A percentile compares a stretch with the other conserved stretches of the same genome.
Evolutionary conservation across 2,797 vertebrate species (phyloP).

Genomic region (Anas capensis): DNA sequence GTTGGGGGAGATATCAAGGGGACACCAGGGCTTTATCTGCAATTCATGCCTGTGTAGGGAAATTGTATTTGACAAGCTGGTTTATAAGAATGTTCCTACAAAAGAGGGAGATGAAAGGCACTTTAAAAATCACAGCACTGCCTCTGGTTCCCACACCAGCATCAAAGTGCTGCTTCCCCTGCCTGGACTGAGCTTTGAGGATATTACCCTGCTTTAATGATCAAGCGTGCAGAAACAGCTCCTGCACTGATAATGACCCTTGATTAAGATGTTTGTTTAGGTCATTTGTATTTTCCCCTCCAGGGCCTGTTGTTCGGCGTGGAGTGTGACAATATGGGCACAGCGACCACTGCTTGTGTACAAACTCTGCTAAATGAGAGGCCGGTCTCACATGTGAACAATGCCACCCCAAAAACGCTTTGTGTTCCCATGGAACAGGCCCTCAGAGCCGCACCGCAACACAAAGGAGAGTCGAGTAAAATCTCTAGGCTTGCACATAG

Average conservation of each 20-base stretch:
- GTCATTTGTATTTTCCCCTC: not conserved
- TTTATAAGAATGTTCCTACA: conserved; percentile 26
- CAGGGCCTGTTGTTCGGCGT: not conserved
- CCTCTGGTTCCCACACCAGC: conserved; percentile 55
- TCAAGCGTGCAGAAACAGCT: not conserved
- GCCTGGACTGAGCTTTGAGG: not conserved
- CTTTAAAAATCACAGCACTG: conserved; percentile 14
- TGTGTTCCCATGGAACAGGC: fast-evolving
- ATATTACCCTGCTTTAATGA: not conserved
- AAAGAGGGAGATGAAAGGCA: conserved; percentile 58
- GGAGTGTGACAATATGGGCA: fast-evolving
- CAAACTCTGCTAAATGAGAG: not conserved
- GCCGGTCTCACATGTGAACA: fast-evolving
- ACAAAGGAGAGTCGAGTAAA: fast-evolving
- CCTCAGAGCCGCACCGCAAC: fast-evolving
- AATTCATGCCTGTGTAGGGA: not conserved
- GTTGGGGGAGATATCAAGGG: not conserved
- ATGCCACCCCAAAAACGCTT: fast-evolving
- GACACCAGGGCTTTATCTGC: not conserved
- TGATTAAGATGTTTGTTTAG: conserved; percentile 42
- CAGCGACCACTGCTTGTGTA: fast-evolving
- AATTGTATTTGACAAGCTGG: conserved; percentile 15
- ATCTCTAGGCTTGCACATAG: fast-evolving
- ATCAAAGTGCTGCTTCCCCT: conserved; percentile 52
- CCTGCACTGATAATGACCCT: not conserved